These are phyloP conservation scores for Polyodon spathula DNA, from an alignment of 2,113 vertebrate species.

Conservation along the genomic window DNA sequence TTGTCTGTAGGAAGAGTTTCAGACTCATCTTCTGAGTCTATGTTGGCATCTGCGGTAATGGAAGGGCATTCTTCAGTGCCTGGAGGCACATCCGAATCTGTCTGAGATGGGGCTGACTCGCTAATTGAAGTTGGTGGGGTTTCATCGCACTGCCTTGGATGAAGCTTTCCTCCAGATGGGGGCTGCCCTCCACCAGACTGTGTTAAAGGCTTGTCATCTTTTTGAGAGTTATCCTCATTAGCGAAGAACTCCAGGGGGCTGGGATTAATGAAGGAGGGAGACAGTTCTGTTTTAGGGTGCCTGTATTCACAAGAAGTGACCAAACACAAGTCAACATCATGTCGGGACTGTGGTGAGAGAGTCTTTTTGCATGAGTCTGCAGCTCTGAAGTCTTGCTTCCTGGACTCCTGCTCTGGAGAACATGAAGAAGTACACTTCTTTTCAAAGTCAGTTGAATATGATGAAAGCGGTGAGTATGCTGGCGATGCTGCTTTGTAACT, in stretches of 20 bases:
- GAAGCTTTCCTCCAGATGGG: constrained; percentile 74
- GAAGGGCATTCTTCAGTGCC: constrained; percentile 93
- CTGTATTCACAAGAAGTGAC: constrained; percentile 88
- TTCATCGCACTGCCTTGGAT: constrained; percentile 79
- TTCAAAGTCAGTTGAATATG: constrained; percentile 24
- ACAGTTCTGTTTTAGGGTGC: constrained; percentile 90
- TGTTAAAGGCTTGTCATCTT: constrained; percentile 68
- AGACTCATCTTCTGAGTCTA: constrained; percentile 93
- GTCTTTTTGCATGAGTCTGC: constrained; percentile 52
- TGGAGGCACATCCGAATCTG: constrained; percentile 84
- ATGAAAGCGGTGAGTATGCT: constrained; percentile 33
- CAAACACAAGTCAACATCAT: constrained; percentile 85
- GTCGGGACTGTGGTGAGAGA: constrained; percentile 57
- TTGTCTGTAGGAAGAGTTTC: constrained; percentile 92
- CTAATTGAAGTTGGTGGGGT: constrained; percentile 88
- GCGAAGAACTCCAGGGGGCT: constrained; percentile 89
- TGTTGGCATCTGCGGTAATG: constrained; percentile 91
- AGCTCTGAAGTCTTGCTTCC: constrained; percentile 36
- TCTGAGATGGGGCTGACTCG: constrained; percentile 84
- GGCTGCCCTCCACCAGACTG: constrained; percentile 70
- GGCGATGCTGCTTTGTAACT: constrained; percentile 40
- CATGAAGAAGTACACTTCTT: constrained; percentile 6
- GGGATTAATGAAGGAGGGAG: constrained; percentile 93
- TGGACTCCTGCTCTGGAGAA: constrained; percentile 45
- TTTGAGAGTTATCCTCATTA: constrained; percentile 63